Percentiles rank a stretch among this genome's conserved stretches.
Conservation (phyloP, 2,888 invertebrate species). For the Blastobasis adustella region DNA sequence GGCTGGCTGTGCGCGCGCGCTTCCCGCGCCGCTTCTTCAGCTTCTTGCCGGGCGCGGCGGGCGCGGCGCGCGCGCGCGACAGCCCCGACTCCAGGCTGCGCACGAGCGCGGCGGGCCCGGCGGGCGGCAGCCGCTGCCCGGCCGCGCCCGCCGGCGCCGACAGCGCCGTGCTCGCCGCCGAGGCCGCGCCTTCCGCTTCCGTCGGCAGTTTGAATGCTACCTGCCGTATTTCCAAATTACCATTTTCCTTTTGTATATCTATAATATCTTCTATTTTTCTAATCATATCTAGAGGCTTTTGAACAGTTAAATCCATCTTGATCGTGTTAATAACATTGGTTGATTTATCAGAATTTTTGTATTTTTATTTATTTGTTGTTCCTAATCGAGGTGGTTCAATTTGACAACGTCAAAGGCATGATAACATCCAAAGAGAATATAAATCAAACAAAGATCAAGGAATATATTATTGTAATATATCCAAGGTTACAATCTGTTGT, state of each 20-base stretch:
- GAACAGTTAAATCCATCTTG: slow-evolving; percentile 35
- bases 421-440: too few relatives aligned
- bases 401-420: slow-evolving; percentile 18
- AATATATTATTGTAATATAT: too few relatives aligned
- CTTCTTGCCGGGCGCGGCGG: slow-evolving; percentile 30
- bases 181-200: slow-evolving; percentile 24
- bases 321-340: neutral
- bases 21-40: slow-evolving; percentile 35
- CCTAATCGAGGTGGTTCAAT: slow-evolving; percentile 31
- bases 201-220: slow-evolving; percentile 50
- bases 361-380: slow-evolving; percentile 6
- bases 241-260: slow-evolving; percentile 61
- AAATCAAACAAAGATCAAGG: too few relatives aligned
- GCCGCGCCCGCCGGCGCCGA: slow-evolving; percentile 1
- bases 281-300: slow-evolving; percentile 29
- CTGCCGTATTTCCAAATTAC: slow-evolving; percentile 43
- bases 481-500: too few relatives aligned
- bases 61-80: slow-evolving; percentile 24
- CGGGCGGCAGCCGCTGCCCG: slow-evolving; percentile 18
- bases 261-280: slow-evolving; percentile 64
- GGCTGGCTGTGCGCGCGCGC: slow-evolving; percentile 27
- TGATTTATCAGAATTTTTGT: slow-evolving; percentile 19
- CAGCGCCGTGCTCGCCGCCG: neutral
- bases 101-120: neutral
- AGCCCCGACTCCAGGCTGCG: slow-evolving; percentile 4